Evolutionary conservation across 2,113 vertebrate species (phyloP), one percentile per base, ranked within the genome.

Genomic region (Protobothrops mucrosquamatus): DNA sequence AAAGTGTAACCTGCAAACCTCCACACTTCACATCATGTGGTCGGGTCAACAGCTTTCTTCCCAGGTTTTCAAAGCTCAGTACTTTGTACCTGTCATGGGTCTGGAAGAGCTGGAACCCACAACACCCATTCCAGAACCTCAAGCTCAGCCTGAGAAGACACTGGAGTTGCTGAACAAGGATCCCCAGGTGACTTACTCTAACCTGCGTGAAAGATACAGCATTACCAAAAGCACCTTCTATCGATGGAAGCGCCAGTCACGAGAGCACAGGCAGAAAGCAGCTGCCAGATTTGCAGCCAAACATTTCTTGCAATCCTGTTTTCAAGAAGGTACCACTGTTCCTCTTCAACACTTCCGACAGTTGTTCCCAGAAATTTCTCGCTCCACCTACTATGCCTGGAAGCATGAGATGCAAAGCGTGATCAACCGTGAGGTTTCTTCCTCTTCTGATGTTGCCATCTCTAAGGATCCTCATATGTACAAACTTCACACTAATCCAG

Each of bases 141-240:
- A 97, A 18, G 95, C 92, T 3, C 97, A 97, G 0, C 97, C 97
- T 0, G 95, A 96, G 81, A 98, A 98, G 91, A 98, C 98, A 1
- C 96, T 98, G 51, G 98, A 98, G 91, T 95, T 97, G 93, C 96
- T 97, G 88, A 98, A 96, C 94, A 97, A 94, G 2, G 97, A 99
- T 5, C 97, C 97, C 0, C 97, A 98, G 93, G 93, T 99, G 92
- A 98, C 98, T 15, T 99, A 99, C 96, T 98, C 98, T 1, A 98
- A 97, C 88, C 97, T 99, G 29, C 98, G 98, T 55, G 98, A 99
- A 95, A 98, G 98, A 92, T 98, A 98, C 97, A 98, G 98, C 92
- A 98, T 99, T 93, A 98, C 99, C 93, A 99, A 99, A 97, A 99
- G 98, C 95, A 99, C 98, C 96, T 99, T 99, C 97, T 99, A 99